Base-by-base conservation (phyloP, 2,113 vertebrate genomes). In the Barbus barbus region DNA sequence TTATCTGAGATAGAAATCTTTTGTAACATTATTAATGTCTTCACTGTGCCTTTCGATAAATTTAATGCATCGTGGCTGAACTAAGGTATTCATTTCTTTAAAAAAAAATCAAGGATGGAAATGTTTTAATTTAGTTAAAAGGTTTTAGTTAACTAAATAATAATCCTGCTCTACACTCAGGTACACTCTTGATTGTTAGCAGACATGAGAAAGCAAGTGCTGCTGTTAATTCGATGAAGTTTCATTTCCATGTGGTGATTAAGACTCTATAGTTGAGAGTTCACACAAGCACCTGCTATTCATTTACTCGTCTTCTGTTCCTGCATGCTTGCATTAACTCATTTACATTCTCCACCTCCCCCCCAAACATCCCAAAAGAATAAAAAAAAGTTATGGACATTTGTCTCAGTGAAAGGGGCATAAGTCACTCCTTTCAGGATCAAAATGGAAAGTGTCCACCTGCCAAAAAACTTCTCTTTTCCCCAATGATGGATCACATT, bases 401-500 rank as follows among this genome's bases (percentile, higher is more conserved):
- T 79, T 79, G 36, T 79, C 77, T 63, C 56, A 18, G 75, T 26
- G 75, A 79, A 79, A 63, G 38, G 69, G 71, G 38, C 38, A 73
- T 13, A 73, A 73, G 77, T 61, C 56, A 63, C 14, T 44, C 16
- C 36, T 26, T 48, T 84, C 83, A 38, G 44, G 61, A 78, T 84
- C 63, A 69, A 69, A 78, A 69, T 12, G 5, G 20, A 84, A 84
- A 56, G 36, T 28, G 36, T 79, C 77, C 77, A 28, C 18, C 75
- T 78, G 33, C 74, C 67, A 78, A 7, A 71, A 36, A 60, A 74
- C 31, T 38, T 14, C 48, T 51, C 13, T 38, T 51, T 78, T 71
- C 51, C 48, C 65, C 33, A 24, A 18, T 60, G 63, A 78, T 78
- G 51, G 76, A 78, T 61, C 73, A 28, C 44, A 24, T 8, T 63